Evolutionary conservation across 2,888 invertebrate genomes (phyloP), one percentile per base, ranked within the genome.

Genomic region (Brachyptera putata): DNA sequence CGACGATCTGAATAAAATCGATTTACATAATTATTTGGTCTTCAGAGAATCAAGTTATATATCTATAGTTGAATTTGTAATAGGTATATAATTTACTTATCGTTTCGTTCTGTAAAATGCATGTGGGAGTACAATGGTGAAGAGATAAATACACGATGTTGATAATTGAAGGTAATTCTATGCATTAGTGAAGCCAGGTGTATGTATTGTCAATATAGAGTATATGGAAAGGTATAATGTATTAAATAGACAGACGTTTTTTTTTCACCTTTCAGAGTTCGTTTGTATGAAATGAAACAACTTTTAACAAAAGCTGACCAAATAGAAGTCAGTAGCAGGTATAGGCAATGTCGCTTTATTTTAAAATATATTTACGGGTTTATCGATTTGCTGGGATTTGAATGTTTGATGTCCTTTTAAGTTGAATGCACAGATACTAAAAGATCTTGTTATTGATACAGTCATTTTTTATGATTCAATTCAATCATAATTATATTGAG

Each of bases 21-120:
- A 56, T 56, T 56, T 56, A 37, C 34, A 56, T 56, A 56, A 56
- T 56, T 9, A 37, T 56, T 56, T 56, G 39, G 56, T 14, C 26
- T 25, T 50, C 14, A 26, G 49, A 50, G 30, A 30, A 25, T 16
- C 16, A 26, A 50, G 14, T 26, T 16, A 4, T 39, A 16, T n/a
- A 39, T n/a, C n/a, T n/a, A n/a, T n/a, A n/a, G n/a, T n/a, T n/a
- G n/a, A n/a, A n/a, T n/a, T n/a, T n/a, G n/a, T n/a, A n/a, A n/a
- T n/a, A n/a, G n/a, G n/a, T n/a, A 37, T 5, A 13, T 16, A n/a
- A 7, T 41, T 16, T 21, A 18, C 21, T 16, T 2, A 41, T 18
- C 7, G 7, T 2, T 41, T 41, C 2, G 7, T 21, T 37, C 3
- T 3, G 37, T 48, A 24, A 22, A 24, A n/a, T 24, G 22, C 9